These are phyloP conservation scores for Leptoclinus maculatus DNA, from an alignment of 2,797 vertebrate genomes.

Conservation along the genomic window DNA sequence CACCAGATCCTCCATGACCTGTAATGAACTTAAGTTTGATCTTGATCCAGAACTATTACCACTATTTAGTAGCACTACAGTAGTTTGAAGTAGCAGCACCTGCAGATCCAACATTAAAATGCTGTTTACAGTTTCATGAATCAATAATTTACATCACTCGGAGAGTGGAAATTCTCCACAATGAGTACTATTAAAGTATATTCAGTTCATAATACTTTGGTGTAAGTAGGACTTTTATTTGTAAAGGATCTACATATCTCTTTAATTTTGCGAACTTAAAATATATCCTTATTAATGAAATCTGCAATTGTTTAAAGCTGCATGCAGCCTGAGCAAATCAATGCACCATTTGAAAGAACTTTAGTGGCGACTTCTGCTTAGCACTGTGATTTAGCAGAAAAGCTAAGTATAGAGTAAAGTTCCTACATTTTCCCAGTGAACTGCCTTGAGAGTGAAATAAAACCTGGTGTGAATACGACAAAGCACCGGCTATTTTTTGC, in stretches of 20 bases:
- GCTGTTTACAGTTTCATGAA: not conserved
- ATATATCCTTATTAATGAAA: not conserved
- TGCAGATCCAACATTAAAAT: not conserved
- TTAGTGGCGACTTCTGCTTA: not conserved
- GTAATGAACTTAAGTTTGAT: not conserved
- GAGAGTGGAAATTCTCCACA: not conserved
- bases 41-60: not conserved
- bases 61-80: not conserved
- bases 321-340: not conserved
- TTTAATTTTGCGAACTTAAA: not conserved
- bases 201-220: not conserved
- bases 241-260: not conserved
- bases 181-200: not conserved
- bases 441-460: constrained; percentile 2
- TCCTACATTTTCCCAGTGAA: too few relatives aligned
- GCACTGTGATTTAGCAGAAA: not conserved
- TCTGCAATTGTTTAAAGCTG: not conserved
- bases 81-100: not conserved
- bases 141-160: not conserved
- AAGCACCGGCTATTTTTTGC: constrained; percentile 21
- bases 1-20: not conserved
- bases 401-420: not conserved
- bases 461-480: constrained; percentile 18
- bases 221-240: not conserved
- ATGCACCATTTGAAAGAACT: not conserved